Base-by-base conservation (phyloP, 2,888 invertebrate species). In the Standfussiana lucernea region DNA sequence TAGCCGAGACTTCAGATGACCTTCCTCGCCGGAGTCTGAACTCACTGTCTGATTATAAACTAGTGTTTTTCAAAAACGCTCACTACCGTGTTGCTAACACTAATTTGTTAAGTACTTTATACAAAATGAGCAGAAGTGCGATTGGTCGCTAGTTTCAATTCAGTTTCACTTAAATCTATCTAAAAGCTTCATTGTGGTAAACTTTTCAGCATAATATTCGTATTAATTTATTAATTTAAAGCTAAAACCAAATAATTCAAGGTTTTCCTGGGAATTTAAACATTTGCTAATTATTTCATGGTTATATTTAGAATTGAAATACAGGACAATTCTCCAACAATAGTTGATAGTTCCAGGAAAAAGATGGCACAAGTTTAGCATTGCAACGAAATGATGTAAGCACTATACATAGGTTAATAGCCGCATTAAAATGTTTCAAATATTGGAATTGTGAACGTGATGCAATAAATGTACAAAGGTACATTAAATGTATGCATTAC, bases 381-480 rank as follows among this genome's bases (percentile, higher is more conserved):
- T 79, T 79, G 10, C 53, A 59, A 73, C 4, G 59, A 0, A 15
- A n/a, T 72, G 73, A 84, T 73, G 84, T 37, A 47, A 84, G 24
- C 42, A 35, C 1, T 67, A 24, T 32, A 37, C 0, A 62, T n/a
- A 21, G 28, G 0, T 73, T 56, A 74, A 21, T 24, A 59, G 2
- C 8, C 37, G 45, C 24, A 75, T 74, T 59, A 40, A 40, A 21
- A 42, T 42, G 28, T 15, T 18, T 61, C 10, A 32, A 21, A 35
- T 4, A 59, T 24, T 50, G 24, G 0, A 24, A 24, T 50, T 50
- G 50, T 10, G 0, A 50, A 50, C 50, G 18, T 18, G 59, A 28
- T 59, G 18, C 32, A 59, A 32, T 32, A 59, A 28, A 15, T 56
- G 5, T 53, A 53, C n/a, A 13, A 2, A 53, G 18, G 1, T 21